These are phyloP conservation scores for Ceratoteleas bidentatus DNA, from an alignment of 1,140 invertebrate species.

Conservation along the genomic window DNA sequence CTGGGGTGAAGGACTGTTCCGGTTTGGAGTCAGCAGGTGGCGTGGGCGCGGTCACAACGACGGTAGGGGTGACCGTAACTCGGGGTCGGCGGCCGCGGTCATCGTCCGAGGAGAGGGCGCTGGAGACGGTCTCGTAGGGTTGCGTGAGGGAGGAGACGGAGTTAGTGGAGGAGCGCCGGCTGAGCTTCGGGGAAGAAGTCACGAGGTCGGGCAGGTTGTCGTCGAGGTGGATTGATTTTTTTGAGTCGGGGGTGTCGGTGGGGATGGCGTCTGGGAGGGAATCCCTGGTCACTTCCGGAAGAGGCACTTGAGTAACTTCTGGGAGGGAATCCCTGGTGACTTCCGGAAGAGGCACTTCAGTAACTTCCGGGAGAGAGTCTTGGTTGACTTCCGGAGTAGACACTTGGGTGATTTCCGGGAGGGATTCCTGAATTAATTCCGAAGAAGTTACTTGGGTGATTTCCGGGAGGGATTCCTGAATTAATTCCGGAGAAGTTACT, in stretches of 20 bases:
- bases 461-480: no score
- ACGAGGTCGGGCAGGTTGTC: slow-evolving; percentile 74
- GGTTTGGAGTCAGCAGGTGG: slow-evolving; percentile 71
- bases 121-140: slow-evolving; percentile 41
- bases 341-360: no score
- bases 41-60: slow-evolving; percentile 73
- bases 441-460: no score
- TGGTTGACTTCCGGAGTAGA: neutral
- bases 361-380: slow-evolving; percentile 61
- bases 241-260: slow-evolving; percentile 5
- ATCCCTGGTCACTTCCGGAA: neutral
- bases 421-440: neutral
- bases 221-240: slow-evolving; percentile 7
- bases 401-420: slow-evolving; percentile 68
- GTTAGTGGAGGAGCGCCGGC: slow-evolving; percentile 55
- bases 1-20: no score
- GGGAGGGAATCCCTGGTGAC: slow-evolving; percentile 21
- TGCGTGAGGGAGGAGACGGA: slow-evolving; percentile 36
- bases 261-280: slow-evolving; percentile 65
- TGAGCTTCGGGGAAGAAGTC: slow-evolving; percentile 71
- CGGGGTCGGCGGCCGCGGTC: neutral
- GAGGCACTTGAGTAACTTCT: slow-evolving; percentile 69
- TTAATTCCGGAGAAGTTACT: no score
- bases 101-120: slow-evolving; percentile 44
- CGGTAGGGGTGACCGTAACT: slow-evolving; percentile 36